Conservation (phyloP, 2,113 vertebrate genomes). For the Myocastor coypus region DNA sequence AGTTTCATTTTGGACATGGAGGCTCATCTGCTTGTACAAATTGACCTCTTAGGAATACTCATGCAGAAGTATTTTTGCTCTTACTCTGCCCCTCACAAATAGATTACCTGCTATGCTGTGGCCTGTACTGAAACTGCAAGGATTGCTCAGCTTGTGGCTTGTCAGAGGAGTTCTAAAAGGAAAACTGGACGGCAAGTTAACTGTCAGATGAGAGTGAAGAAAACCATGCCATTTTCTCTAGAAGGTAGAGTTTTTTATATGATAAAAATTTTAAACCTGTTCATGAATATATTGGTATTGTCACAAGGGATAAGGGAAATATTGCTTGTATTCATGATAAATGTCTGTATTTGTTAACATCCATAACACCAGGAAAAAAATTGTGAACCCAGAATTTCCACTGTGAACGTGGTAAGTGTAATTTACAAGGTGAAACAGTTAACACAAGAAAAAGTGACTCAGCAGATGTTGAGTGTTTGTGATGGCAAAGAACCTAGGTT, state of each 20-base stretch:
- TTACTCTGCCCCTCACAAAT: conserved; percentile 7
- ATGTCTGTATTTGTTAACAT: background rate
- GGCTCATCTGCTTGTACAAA: conserved; percentile 1
- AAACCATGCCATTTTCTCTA: conserved; percentile 88
- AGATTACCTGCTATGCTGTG: conserved; percentile 92
- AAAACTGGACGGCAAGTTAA: conserved; percentile 90
- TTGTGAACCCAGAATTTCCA: conserved; percentile 3
- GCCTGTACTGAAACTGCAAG: conserved; percentile 90
- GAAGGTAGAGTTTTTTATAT: conserved; percentile 86
- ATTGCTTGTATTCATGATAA: conserved; percentile 28
- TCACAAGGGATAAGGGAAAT: conserved; percentile 1
- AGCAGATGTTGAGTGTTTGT: conserved; percentile 16
- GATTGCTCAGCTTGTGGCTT: conserved; percentile 93
- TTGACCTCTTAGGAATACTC: background rate
- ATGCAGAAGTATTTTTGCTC: conserved; percentile 24
- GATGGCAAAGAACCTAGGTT: background rate
- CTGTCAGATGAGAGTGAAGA: conserved; percentile 93
- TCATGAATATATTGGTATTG: background rate
- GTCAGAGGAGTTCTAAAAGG: conserved; percentile 92
- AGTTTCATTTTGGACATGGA: background rate
- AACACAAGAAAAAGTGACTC: background rate
- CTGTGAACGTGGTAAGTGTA: background rate
- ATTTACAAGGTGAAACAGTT: conserved; percentile 3
- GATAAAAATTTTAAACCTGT: background rate
- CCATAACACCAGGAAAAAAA: background rate